A percentile compares a stretch with the other conserved stretches of the same genome.
These are phyloP conservation scores for Entomobrya proxima DNA, from an alignment of 2,888 invertebrate genomes.

Conservation along the genomic window DNA sequence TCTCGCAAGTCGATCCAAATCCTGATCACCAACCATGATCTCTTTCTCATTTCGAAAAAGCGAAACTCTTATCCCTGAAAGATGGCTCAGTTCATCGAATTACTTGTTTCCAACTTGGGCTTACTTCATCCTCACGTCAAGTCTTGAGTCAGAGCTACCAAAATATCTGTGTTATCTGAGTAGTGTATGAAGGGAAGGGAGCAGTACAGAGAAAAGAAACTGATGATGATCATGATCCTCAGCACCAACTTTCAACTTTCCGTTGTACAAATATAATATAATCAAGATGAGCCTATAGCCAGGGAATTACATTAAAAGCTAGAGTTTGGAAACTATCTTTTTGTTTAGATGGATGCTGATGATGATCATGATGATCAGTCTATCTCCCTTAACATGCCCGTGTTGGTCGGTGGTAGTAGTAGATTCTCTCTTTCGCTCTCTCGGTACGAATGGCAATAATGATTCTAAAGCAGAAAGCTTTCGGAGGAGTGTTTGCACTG, in stretches of 20 bases:
- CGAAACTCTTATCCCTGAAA: constrained; percentile 27
- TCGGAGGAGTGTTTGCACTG: too few relatives aligned
- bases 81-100: constrained; percentile 39
- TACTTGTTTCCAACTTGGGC: constrained; percentile 7
- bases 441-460: too few relatives aligned
- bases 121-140: constrained; percentile 14
- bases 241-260: neutral
- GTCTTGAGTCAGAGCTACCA: neutral
- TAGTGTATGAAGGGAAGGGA: too few relatives aligned
- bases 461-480: too few relatives aligned
- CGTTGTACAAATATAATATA: constrained; percentile 14
- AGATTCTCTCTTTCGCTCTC: neutral
- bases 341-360: neutral
- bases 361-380: neutral
- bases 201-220: neutral
- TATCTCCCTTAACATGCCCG: neutral
- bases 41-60: constrained; percentile 41
- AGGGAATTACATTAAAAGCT: neutral
- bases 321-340: constrained; percentile 20
- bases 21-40: constrained; percentile 53
- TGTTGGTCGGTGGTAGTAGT: neutral
- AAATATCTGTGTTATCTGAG: neutral
- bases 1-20: constrained; percentile 65
- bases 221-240: constrained; percentile 1
- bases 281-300: neutral